Percentiles rank a stretch among this genome's conserved stretches.
These are phyloP conservation scores for Stomorhina lunata DNA, from an alignment of 2,888 invertebrate species.

Conservation along the genomic window DNA sequence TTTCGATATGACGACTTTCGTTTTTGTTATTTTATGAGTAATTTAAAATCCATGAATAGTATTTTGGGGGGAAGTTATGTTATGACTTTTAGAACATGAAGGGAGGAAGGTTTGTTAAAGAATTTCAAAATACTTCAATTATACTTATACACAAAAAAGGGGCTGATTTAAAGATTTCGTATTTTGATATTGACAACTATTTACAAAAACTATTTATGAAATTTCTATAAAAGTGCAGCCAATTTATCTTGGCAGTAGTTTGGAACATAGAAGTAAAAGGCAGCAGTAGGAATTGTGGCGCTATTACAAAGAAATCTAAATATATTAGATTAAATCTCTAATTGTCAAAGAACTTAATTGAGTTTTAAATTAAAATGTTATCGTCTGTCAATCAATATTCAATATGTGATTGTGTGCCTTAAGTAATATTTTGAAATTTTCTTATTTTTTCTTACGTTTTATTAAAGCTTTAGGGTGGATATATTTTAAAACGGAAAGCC, in stretches of 20 bases:
- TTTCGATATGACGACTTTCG: not conserved
- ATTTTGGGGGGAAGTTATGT: not conserved
- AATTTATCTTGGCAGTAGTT: no score
- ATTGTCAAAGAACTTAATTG: not conserved
- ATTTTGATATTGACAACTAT: not conserved
- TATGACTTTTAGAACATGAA: no score
- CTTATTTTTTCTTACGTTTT: no score
- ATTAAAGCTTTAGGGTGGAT: no score
- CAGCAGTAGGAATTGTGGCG: not conserved
- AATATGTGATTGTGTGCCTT: no score
- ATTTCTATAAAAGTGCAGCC: no score
- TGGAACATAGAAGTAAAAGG: not conserved
- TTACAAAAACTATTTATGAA: not conserved
- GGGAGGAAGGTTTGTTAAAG: not conserved
- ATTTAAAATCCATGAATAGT: slow-evolving; percentile 4
- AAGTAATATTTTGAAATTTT: no score
- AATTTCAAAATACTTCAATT: slow-evolving; percentile 12
- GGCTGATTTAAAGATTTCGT: not conserved
- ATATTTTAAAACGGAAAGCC: no score
- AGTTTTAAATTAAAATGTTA: not conserved
- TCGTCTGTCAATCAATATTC: not conserved
- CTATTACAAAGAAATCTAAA: not conserved
- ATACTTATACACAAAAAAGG: not conserved
- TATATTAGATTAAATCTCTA: not conserved
- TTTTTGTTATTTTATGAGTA: slow-evolving; percentile 30